Conservation (phyloP, 2,113 vertebrate species). For the Aramus guarauna region DNA sequence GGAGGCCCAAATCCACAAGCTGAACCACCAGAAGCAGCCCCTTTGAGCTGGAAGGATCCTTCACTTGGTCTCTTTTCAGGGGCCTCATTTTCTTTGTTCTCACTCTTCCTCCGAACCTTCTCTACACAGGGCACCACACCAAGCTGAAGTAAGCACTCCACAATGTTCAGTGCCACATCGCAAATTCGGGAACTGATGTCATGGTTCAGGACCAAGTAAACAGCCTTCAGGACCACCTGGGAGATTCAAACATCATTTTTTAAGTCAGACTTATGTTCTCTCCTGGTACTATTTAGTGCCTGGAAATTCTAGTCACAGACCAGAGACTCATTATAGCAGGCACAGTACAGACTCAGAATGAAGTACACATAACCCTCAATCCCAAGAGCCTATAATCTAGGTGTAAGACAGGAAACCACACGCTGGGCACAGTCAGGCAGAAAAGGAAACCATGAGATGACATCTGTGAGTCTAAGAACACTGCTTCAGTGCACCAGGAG, state of each 20-base stretch:
- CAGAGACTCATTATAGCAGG: not conserved
- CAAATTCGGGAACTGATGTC: slow-evolving; percentile 98
- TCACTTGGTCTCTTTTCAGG: slow-evolving; percentile 84
- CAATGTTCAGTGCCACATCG: slow-evolving; percentile 93
- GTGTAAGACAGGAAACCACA: not conserved
- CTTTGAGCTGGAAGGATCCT: slow-evolving; percentile 76
- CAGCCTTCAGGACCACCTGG: slow-evolving; percentile 91
- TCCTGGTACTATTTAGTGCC: not conserved
- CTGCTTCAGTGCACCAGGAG: not conserved
- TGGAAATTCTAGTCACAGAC: not conserved
- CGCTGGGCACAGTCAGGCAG: not conserved
- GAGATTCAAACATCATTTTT: not conserved
- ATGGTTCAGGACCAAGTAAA: slow-evolving; percentile 93
- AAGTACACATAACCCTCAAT: not conserved
- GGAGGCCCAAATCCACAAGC: slow-evolving; percentile 69
- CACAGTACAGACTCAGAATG: not conserved
- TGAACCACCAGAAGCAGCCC: slow-evolving; percentile 71
- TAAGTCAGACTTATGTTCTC: not conserved
- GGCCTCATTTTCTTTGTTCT: slow-evolving; percentile 89
- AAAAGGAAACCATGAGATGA: slow-evolving; percentile 17
- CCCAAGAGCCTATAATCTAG: not conserved
- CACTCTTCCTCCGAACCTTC: slow-evolving; percentile 84
- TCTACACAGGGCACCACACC: slow-evolving; percentile 90
- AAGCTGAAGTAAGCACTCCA: slow-evolving; percentile 94
- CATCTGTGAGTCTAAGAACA: slow-evolving; percentile 12